phyloP scores from a whole-genome alignment of 1,140 invertebrate genomes.

The Drosophila truncata region DNA sequence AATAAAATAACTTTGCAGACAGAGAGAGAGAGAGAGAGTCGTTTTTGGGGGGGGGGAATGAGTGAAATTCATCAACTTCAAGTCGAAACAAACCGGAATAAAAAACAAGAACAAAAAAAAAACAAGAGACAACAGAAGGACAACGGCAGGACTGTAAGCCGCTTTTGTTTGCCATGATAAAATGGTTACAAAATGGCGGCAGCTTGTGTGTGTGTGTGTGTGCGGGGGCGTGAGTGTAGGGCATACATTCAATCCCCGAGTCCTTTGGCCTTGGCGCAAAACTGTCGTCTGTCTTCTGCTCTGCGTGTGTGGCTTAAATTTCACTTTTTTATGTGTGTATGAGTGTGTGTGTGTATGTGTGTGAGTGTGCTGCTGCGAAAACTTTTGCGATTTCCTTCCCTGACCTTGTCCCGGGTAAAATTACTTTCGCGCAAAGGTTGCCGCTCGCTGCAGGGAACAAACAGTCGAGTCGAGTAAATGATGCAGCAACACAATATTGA shows the following conservation, averaged over 20 bases:
- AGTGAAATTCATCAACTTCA: slow-evolving; percentile 70
- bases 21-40: slow-evolving; percentile 19
- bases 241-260: slow-evolving; percentile 36
- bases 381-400: slow-evolving; percentile 56
- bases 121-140: slow-evolving; percentile 7
- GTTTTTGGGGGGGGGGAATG: slow-evolving; percentile 24
- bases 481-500: slow-evolving; percentile 20
- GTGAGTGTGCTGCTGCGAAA: slow-evolving; percentile 36
- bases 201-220: slow-evolving; percentile 39
- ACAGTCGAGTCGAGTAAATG: slow-evolving; percentile 14
- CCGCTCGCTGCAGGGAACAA: slow-evolving; percentile 26
- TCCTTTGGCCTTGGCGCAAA: slow-evolving; percentile 66
- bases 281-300: slow-evolving; percentile 65
- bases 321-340: slow-evolving; percentile 53
- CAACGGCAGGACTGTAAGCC: slow-evolving; percentile 28
- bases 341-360: not conserved
- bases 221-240: not conserved
- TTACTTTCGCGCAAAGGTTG: slow-evolving; percentile 40
- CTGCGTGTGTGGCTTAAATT: slow-evolving; percentile 69
- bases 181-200: slow-evolving; percentile 78
- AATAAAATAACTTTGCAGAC: slow-evolving; percentile 70
- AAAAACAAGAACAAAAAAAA: slow-evolving; percentile 14
- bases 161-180: slow-evolving; percentile 72
- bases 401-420: slow-evolving; percentile 38
- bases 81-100: slow-evolving; percentile 41